Evolutionary conservation across 2,888 invertebrate genomes (phyloP), one percentile per base, ranked within the genome.

Genomic region (Pherbina coryleti): DNA sequence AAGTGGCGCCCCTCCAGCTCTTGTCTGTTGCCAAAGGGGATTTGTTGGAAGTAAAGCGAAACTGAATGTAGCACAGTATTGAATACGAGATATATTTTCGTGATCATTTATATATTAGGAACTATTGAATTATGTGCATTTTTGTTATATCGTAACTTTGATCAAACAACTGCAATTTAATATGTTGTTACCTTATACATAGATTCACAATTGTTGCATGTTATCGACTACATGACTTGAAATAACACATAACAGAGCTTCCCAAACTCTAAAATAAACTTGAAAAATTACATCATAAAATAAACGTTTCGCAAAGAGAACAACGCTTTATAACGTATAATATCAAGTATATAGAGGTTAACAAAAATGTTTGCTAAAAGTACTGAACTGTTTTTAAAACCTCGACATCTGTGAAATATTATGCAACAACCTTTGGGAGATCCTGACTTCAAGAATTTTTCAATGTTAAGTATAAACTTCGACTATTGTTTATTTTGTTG

Each of bases 111-210:
- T 34, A 64, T 37, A 53, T 55, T 19, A 66, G 64, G 17, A 74
- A 62, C 37, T 28, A 17, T 57, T 57, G 28, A n/a, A 53, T 55
- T 55, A 9, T 72, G 60, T 69, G 3, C 69, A 69, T 78, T 74
- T 74, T 78, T 78, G n/a, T 44, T 7, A 22, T 11, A n/a, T 70
- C 31, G 55, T 37, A 60, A 57, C 57, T 28, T 57, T 57, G 44
- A 72, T 19, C 11, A 72, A 69, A 28, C 11, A 60, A 7, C 19
- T 19, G 19, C n/a, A 22, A 1, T 71, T 11, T 8, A 55, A 49
- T 44, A 84, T 85, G 84, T 55, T 71, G 71, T 19, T 72, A 8
- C 55, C 31, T 57, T 73, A 28, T 67, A 44, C 73, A 73, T 77
- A 31, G 44, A 57, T 69, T 73, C 57, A 57, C 67, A 77, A 66